A percentile compares a stretch with the other conserved stretches of the same genome.
phyloP scores from a whole-genome alignment of 2,888 invertebrate species.

The Amphipoea oculea region DNA sequence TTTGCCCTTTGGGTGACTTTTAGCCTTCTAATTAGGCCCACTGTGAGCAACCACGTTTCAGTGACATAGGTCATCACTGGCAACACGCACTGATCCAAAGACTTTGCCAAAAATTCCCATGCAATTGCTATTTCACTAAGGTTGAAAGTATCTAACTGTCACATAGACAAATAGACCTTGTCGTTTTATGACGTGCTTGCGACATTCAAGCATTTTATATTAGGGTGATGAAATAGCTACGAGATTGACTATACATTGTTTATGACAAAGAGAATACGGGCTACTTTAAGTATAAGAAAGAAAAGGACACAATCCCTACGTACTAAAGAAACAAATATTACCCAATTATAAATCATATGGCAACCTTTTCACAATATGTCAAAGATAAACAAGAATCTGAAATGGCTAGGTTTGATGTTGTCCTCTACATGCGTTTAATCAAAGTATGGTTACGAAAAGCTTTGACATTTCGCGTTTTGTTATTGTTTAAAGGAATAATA shows the following conservation, averaged over 20 bases:
- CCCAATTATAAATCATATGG: slow-evolving; percentile 52
- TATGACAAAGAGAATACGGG: not conserved
- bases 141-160: not conserved
- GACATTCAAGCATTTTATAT: not conserved
- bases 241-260: not conserved
- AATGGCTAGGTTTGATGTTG: slow-evolving; percentile 7
- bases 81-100: not conserved
- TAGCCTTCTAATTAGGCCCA: not conserved
- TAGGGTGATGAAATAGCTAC: not conserved
- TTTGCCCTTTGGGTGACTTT: not conserved
- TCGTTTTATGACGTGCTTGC: not conserved
- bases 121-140: not conserved
- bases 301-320: not conserved
- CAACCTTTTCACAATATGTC: slow-evolving; percentile 30
- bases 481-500: not conserved
- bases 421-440: slow-evolving; percentile 19
- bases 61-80: not conserved
- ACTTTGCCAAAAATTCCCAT: not conserved
- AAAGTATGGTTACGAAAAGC: slow-evolving; percentile 7
- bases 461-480: not conserved
- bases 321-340: slow-evolving; percentile 7
- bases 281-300: not conserved
- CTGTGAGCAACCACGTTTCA: not conserved
- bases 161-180: not conserved
- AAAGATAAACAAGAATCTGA: slow-evolving; percentile 42